Evolutionary conservation across 2,797 vertebrate genomes (phyloP), one percentile per base, ranked within the genome.

Genomic region (Oreochromis mossambicus): DNA sequence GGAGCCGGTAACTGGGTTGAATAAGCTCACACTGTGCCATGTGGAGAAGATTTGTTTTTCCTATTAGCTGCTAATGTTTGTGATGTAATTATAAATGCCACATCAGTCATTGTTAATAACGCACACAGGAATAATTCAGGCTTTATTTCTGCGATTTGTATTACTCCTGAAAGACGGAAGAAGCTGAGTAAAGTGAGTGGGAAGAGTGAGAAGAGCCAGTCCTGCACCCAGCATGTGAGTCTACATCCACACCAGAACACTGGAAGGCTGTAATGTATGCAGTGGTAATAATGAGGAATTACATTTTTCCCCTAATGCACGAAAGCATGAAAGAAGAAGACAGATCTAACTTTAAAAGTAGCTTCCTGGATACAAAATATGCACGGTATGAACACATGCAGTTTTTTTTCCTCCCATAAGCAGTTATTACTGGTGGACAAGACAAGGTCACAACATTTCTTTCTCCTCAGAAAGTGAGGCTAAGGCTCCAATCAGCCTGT

Each of bases 401-500:
- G 8, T 7, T 46, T 75, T 73, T 66, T 77, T 84, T 56, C 68
- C 11, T 8, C 5, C 5, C 26, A 41, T 21, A 24, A 55, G 76
- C 8, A 12, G 63, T 56, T 77, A 5, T 82, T 73, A 58, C 6
- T 29, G 52, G n/a, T 9, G 48, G 51, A 79, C 73, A 77, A 61
- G 85, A 79, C 36, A 2, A 54, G 84, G 82, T 90, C 82, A 75
- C 58, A 21, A 21, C 80, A 38, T 73, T 15, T 66, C 68, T 26
- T 19, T 80, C 48, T 63, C 77, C 79, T 77, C 73, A 29, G 84
- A 89, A 80, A 86, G 63, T 2, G 58, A 80, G 79, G 85, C 86
- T 52, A 87, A 56, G 48, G 75, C 75, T 85, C 26, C 58, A 58
- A 55, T 90, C 82, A 78, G 56, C 8, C 14, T 83, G 83, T 92